Evolutionary conservation across 2,113 vertebrate genomes (phyloP).

Genomic region (Megaptera novaeangliae): DNA sequence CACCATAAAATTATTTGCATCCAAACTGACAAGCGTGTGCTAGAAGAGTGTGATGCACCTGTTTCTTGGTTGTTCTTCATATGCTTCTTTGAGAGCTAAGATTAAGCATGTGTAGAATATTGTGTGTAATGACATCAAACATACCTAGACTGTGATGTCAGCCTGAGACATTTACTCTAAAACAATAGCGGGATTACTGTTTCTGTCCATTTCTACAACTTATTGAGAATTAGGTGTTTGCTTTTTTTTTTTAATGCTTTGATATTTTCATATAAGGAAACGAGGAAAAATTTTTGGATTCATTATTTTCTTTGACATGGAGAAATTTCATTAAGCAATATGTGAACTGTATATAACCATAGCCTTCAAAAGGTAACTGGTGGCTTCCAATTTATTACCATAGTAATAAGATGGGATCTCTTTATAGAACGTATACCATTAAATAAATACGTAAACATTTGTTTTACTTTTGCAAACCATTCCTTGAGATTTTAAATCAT

Average conservation of each 20-base stretch:
- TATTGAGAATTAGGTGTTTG: not conserved
- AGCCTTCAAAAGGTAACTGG: not conserved
- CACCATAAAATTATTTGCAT: not conserved
- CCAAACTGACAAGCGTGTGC: not conserved
- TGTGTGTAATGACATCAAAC: not conserved
- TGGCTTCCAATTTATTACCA: not conserved
- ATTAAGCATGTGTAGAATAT: not conserved
- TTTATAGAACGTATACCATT: not conserved
- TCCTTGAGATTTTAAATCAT: not conserved
- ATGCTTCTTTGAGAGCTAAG: not conserved
- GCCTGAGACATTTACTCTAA: not conserved
- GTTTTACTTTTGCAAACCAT: not conserved
- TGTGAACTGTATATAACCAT: not conserved
- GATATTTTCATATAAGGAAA: not conserved
- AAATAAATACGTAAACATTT: not conserved
- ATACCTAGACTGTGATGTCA: too few species aligned
- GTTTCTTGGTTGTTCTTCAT: not conserved
- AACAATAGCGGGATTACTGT: not conserved
- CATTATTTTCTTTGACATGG: not conserved
- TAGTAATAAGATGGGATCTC: not conserved
- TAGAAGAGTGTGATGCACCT: not conserved
- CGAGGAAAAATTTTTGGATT: not conserved
- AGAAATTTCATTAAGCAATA: not conserved
- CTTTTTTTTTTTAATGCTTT: not conserved
- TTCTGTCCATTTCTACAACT: not conserved